These are phyloP conservation scores for Natrix natrix DNA, from an alignment of 2,797 vertebrate genomes.

Conservation along the genomic window DNA sequence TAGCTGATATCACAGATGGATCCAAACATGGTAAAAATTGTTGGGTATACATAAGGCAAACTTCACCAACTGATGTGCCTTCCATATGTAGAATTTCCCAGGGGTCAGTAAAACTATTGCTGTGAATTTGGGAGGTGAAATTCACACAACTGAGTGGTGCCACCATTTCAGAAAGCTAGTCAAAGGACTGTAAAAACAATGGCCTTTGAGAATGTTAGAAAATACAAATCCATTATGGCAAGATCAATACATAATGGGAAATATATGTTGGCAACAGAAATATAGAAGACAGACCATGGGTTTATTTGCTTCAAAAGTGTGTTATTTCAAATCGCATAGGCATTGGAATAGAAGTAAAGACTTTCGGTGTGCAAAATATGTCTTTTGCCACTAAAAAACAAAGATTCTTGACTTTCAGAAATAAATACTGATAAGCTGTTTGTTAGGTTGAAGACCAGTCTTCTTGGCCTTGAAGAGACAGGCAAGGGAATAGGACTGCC, in stretches of 20 bases:
- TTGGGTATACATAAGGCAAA: not conserved
- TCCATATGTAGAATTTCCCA: not conserved
- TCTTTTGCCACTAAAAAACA: not conserved
- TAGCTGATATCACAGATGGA: not conserved
- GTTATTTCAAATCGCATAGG: not conserved
- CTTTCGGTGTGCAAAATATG: not conserved
- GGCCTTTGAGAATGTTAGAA: not conserved
- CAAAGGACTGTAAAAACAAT: not conserved
- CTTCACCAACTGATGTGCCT: not conserved
- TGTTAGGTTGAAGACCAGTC: slow-evolving; percentile 16
- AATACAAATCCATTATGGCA: not conserved
- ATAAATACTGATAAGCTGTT: not conserved
- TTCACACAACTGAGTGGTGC: not conserved
- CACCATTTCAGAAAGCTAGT: not conserved
- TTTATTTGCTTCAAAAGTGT: not conserved
- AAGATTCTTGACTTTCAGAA: not conserved
- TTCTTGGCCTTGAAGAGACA: not conserved
- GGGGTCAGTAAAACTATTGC: not conserved
- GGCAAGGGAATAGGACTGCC: not conserved
- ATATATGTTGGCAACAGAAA: not conserved
- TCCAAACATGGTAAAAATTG: not conserved
- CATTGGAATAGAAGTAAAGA: not conserved
- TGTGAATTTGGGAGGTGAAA: not conserved
- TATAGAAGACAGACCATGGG: not conserved
- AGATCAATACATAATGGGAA: not conserved